These are phyloP conservation scores for Trichogramma dendrolimi DNA, from an alignment of 2,888 invertebrate species.

Conservation along the genomic window DNA sequence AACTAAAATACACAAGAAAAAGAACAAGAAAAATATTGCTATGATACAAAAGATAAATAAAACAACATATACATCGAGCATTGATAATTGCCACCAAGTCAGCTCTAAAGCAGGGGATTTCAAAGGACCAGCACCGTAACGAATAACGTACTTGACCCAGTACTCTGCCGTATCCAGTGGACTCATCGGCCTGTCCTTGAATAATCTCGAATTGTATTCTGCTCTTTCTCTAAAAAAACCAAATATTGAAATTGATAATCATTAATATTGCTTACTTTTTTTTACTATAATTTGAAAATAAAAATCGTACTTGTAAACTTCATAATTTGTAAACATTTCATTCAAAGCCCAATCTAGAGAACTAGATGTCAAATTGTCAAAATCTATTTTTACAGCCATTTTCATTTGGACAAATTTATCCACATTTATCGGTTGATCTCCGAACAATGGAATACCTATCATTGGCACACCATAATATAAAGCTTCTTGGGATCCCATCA, in stretches of 20 bases:
- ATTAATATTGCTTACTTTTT: not conserved
- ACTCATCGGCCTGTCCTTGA: constrained; percentile 39
- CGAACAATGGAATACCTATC: constrained; percentile 45
- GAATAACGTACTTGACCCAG: constrained; percentile 42
- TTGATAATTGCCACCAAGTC: constrained; percentile 41
- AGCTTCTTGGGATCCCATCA: constrained; percentile 45
- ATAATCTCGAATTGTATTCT: constrained; percentile 29
- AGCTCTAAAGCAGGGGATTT: constrained; percentile 39
- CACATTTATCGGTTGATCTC: constrained; percentile 43
- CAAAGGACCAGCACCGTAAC: constrained; percentile 34
- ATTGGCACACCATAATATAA: constrained; percentile 43
- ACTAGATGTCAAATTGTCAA: constrained; percentile 30
- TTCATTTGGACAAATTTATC: constrained; percentile 32
- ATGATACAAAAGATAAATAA: too few species aligned
- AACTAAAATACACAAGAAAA: too few species aligned
- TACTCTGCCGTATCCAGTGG: constrained; percentile 38
- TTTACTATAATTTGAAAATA: not conserved
- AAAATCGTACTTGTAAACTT: constrained; percentile 35
- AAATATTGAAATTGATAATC: not conserved
- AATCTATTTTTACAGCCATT: constrained; percentile 32
- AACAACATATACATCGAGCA: constrained; percentile 36
- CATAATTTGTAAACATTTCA: constrained; percentile 34
- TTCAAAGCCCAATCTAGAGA: constrained; percentile 36
- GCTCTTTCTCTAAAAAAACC: not conserved
- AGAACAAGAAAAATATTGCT: too few species aligned